Base-by-base conservation (phyloP, 2,113 vertebrate species). In the Pycnonotus jocosus region DNA sequence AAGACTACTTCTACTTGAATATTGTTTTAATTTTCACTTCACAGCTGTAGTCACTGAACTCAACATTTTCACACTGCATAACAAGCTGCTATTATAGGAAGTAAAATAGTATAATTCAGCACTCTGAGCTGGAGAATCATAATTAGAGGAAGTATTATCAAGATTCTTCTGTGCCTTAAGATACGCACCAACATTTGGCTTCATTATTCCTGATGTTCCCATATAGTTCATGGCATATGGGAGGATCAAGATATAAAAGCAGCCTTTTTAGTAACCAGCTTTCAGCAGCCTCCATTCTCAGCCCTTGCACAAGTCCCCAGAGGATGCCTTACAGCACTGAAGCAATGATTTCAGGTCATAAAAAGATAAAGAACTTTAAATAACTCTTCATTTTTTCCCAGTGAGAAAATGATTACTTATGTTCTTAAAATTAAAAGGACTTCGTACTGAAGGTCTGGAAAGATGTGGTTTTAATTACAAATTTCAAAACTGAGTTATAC, bases 11-110 rank as follows among this genome's bases (percentile, higher is more conserved):
- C 69, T 62, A 69, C 61, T 95, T 80, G 54, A 89, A 87, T 33
- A 74, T 45, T 92, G 71, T 60, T 77, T 94, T 88, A 93, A 94
- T 94, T 91, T 87, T 91, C 65, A 79, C 66, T 95, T 94, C 90
- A 93, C 95, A 96, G 87, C 25, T 91, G 44, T 50, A 79, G 78
- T 95, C 79, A 78, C 84, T 73, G 89, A 85, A 94, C 40, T 92
- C 79, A 81, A 25, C 44, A 90, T 83, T 97, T 90, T 81, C 90
- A 90, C 76, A 81, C 68, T 85, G 72, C 68, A 92, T 68, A 92
- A 81, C 73, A 95, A 96, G 74, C 71, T 96, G 77, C 73, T 97
- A 90, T 93, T 94, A 94, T 21, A 83, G 77, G n/a, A 96, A 95
- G 56, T 23, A 93, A 97, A 96, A 93, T 23, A 81, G 58, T 47